phyloP scores from a whole-genome alignment of 2,113 vertebrate genomes.

The Amia ocellicauda region DNA sequence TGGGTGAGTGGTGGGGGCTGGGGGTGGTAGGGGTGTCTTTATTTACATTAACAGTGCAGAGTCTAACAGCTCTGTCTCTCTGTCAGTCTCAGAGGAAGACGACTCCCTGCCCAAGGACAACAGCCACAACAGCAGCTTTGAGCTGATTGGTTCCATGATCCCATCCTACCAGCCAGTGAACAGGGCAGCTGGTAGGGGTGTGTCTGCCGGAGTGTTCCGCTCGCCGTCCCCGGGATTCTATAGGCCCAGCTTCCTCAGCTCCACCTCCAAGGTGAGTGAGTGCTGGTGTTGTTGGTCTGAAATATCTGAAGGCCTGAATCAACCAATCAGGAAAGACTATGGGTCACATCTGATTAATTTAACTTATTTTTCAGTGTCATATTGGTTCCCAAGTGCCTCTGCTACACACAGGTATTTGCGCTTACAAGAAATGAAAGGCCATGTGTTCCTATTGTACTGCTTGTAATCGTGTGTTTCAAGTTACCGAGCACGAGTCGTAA shows the following conservation, averaged over 20 bases:
- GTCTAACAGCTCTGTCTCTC: background rate
- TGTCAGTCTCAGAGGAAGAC: conserved; percentile 77
- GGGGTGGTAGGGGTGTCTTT: background rate
- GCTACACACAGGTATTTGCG: background rate
- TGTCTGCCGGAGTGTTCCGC: conserved; percentile 65
- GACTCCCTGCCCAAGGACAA: conserved; percentile 82
- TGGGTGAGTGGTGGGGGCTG: conserved; percentile 49
- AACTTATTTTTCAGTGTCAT: too few species aligned
- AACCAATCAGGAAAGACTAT: too few species aligned
- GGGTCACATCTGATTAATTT: too few species aligned
- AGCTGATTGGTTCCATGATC: conserved; percentile 88
- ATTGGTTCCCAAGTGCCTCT: conserved; percentile 26
- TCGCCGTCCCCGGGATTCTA: conserved; percentile 91
- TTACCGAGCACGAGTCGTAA: too few species aligned
- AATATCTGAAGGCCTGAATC: too few species aligned
- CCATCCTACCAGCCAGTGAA: conserved; percentile 90
- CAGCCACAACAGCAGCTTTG: conserved; percentile 97
- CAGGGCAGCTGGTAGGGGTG: conserved; percentile 64
- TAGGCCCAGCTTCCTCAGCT: conserved; percentile 83
- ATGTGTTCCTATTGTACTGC: background rate
- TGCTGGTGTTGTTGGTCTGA: too few species aligned
- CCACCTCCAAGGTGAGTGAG: conserved; percentile 83
- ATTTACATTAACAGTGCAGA: too few species aligned
- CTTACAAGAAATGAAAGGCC: background rate
- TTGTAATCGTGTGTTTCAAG: background rate